phyloP scores from a whole-genome alignment of 1,140 invertebrate species.

The Ylistrum balloti region DNA sequence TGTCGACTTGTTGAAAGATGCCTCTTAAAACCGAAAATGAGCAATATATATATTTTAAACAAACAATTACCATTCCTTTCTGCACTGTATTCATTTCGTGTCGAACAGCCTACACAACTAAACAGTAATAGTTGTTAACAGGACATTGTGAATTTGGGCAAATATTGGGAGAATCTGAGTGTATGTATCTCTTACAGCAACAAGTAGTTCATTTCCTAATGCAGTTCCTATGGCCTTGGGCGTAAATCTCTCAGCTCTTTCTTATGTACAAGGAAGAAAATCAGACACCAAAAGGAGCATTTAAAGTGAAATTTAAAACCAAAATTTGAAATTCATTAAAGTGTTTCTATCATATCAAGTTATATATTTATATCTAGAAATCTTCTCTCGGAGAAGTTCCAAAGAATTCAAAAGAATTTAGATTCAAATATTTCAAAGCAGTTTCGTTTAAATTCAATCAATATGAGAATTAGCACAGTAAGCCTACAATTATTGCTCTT shows the following conservation, averaged over 20 bases:
- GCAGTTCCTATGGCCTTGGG: not conserved
- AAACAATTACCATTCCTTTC: too few relatives aligned
- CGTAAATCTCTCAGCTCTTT: not conserved
- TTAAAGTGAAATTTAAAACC: not conserved
- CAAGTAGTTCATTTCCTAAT: too few relatives aligned
- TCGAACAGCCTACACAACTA: too few relatives aligned
- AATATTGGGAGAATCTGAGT: too few relatives aligned
- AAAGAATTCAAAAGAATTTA: not conserved
- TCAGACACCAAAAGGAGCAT: not conserved
- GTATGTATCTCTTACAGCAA: too few relatives aligned
- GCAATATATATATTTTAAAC: too few relatives aligned
- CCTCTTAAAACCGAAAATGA: too few relatives aligned
- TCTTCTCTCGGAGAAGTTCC: not conserved
- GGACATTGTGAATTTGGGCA: too few relatives aligned
- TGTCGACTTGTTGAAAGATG: not conserved
- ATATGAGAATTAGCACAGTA: constrained; percentile 39
- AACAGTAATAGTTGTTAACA: too few relatives aligned
- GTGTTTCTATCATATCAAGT: not conserved
- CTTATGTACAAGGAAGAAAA: not conserved
- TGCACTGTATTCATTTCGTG: too few relatives aligned
- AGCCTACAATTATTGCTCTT: constrained; percentile 22
- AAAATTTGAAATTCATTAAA: not conserved
- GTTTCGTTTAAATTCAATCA: constrained; percentile 39
- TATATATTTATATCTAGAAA: not conserved
- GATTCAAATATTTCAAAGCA: constrained; percentile 21